Evolutionary conservation across 2,888 invertebrate species (phyloP).

Genomic region (Amblyteles armatorius): DNA sequence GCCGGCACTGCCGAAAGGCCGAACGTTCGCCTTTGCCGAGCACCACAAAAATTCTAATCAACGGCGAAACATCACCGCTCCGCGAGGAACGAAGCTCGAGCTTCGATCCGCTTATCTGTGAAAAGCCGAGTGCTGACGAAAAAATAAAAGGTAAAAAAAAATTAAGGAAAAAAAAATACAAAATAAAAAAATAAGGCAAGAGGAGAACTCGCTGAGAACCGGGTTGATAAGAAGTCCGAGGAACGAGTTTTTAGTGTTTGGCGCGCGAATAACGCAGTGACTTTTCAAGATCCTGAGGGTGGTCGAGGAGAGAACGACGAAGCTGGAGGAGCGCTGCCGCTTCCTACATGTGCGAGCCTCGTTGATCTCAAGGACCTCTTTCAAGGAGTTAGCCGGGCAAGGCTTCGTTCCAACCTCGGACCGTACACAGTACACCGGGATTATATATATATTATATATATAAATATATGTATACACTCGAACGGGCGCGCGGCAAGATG

Average conservation of each 20-base stretch:
- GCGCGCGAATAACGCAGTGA: slow-evolving; percentile 54
- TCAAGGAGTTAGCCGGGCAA: slow-evolving; percentile 7
- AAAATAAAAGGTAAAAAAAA: not conserved
- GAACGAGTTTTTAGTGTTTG: slow-evolving; percentile 60
- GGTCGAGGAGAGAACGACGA: slow-evolving; percentile 39
- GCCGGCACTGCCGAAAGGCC: not conserved
- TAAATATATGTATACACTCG: not conserved
- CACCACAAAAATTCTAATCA: not conserved
- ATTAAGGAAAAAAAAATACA: not conserved
- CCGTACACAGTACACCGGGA: too few species aligned
- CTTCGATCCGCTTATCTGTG: not conserved
- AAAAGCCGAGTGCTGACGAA: not conserved
- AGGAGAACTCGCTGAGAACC: slow-evolving; percentile 36
- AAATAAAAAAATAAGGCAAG: not conserved
- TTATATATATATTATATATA: too few species aligned
- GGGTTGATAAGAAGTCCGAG: slow-evolving; percentile 57
- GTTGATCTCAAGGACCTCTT: slow-evolving; percentile 29
- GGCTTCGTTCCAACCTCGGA: slow-evolving; percentile 10
- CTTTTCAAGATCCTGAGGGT: slow-evolving; percentile 56
- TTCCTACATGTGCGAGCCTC: slow-evolving; percentile 40
- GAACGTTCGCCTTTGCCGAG: not conserved
- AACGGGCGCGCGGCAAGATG: slow-evolving; percentile 56
- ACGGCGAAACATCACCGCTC: not conserved
- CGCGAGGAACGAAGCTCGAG: not conserved
- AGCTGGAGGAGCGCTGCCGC: slow-evolving; percentile 20